These are phyloP conservation scores for Epinotia ramella DNA, from an alignment of 2,888 invertebrate species.

Conservation along the genomic window DNA sequence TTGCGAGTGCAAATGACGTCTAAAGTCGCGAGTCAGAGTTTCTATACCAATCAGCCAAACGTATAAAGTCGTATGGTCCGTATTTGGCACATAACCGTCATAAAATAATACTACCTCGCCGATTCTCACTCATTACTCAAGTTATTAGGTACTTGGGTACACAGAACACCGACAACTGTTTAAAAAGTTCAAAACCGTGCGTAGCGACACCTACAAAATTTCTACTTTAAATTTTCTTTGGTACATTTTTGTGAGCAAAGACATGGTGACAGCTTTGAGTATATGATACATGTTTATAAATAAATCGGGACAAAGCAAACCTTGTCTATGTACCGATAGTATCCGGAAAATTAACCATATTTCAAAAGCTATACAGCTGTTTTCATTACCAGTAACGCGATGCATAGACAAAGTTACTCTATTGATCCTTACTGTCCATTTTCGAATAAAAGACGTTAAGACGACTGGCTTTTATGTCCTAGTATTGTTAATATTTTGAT, in stretches of 20 bases:
- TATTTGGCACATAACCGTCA: constrained; percentile 79
- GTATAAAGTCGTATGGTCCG: constrained; percentile 64
- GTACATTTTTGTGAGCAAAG: constrained; percentile 83
- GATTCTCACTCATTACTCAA: constrained; percentile 29
- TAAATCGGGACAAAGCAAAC: background rate
- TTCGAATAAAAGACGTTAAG: constrained; percentile 9
- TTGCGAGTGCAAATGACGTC: constrained; percentile 23
- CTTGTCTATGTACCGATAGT: constrained; percentile 2
- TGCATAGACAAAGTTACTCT: constrained; percentile 12
- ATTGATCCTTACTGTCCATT: constrained; percentile 8
- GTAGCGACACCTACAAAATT: constrained; percentile 65
- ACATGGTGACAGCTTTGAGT: constrained; percentile 65
- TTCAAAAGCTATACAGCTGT: background rate
- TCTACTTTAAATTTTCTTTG: constrained; percentile 71
- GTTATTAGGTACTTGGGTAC: constrained; percentile 22
- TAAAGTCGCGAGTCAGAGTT: constrained; percentile 16
- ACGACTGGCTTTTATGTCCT: constrained; percentile 13
- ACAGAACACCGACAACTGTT: constrained; percentile 41
- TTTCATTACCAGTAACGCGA: constrained; percentile 10
- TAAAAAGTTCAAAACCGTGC: constrained; percentile 47
- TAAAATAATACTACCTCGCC: constrained; percentile 70
- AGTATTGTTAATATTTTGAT: background rate
- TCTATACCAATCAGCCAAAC: constrained; percentile 28
- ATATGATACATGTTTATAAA: constrained; percentile 50
- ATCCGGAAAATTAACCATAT: background rate